Conservation (phyloP, 2,888 invertebrate genomes). For the Agrochola circellaris region DNA sequence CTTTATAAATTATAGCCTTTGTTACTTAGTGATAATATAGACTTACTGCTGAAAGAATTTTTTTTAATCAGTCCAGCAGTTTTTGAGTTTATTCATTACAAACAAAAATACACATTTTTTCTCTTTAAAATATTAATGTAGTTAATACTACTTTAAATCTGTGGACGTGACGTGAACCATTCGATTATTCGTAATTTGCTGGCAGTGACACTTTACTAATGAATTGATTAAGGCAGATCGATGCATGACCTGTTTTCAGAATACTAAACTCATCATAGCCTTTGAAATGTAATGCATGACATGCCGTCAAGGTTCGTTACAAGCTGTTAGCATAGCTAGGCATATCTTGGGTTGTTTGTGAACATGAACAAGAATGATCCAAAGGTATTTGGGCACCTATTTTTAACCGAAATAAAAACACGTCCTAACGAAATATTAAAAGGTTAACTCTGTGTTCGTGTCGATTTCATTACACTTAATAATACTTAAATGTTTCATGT, state of each 20-base stretch:
- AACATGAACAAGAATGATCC: background rate
- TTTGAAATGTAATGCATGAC: background rate
- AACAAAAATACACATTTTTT: no score
- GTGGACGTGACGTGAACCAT: background rate
- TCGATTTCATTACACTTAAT: conserved; percentile 50
- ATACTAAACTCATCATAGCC: background rate
- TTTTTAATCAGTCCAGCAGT: no score
- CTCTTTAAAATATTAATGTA: no score
- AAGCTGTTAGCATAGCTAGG: background rate
- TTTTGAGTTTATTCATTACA: no score
- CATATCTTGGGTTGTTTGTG: background rate
- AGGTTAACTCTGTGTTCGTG: conserved; percentile 11
- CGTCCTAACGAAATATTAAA: background rate
- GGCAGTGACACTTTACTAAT: background rate
- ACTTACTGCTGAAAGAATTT: no score
- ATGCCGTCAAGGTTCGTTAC: background rate
- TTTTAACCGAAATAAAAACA: background rate
- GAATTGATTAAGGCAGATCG: background rate
- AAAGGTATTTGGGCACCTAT: background rate
- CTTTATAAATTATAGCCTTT: no score
- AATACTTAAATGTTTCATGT: conserved; percentile 18
- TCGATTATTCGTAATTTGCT: background rate
- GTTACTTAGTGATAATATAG: no score
- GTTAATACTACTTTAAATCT: background rate
- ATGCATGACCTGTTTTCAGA: background rate